A percentile compares a stretch with the other conserved stretches of the same genome.
Conservation (phyloP, 2,113 vertebrate species). For the Arothron firmamentum region DNA sequence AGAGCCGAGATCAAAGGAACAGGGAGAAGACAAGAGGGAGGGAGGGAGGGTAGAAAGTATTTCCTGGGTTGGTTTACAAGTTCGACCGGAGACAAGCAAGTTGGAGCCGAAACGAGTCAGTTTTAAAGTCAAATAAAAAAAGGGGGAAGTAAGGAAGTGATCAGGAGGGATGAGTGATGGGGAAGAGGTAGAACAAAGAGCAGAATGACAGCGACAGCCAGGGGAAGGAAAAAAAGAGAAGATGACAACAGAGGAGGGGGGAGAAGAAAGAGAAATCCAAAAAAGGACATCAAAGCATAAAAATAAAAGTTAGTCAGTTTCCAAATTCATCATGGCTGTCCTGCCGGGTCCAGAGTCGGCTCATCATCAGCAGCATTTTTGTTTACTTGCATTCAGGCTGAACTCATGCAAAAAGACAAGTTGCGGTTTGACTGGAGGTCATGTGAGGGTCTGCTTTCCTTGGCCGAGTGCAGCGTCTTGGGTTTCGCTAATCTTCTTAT, state of each 20-base stretch:
- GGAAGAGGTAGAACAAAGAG: neutral
- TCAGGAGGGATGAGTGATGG: neutral
- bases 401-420: neutral
- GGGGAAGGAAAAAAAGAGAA: conserved; percentile 9
- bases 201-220: conserved; percentile 11
- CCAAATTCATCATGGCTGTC: conserved; percentile 1
- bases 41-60: too few species aligned
- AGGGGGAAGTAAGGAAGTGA: neutral
- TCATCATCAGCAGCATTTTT: neutral
- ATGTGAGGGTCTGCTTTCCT: neutral
- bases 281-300: conserved; percentile 12
- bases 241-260: conserved; percentile 7
- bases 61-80: too few species aligned
- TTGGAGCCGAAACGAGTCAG: neutral
- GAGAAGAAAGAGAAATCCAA: conserved; percentile 11
- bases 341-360: too few species aligned
- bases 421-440: neutral
- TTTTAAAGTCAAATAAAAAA: conserved; percentile 1
- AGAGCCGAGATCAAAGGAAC: too few species aligned
- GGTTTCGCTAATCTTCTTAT: neutral
- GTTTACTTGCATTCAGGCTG: neutral
- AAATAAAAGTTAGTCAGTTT: conserved; percentile 1
- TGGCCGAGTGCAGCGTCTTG: neutral
- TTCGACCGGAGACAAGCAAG: neutral
- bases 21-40: too few species aligned